Base-by-base conservation (phyloP, 64 coral and sea anemone species). In the Porites australiensis region DNA sequence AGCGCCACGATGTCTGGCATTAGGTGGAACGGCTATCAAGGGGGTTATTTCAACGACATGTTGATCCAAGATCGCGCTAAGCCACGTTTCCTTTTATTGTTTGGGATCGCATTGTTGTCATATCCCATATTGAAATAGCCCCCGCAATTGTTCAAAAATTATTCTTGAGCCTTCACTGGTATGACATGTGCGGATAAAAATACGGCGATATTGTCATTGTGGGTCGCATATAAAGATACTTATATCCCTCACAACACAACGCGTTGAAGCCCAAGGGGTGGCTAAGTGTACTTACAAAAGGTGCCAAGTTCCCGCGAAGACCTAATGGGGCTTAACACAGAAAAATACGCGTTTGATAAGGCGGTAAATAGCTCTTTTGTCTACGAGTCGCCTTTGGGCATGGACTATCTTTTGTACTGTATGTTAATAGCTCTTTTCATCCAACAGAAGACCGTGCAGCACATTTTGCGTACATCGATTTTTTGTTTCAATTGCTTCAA, bases 141-240 rank as follows among this genome's bases (percentile, higher is more conserved):
- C 81, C 81, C 81, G 46, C 81, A 84, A 84, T 84, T 84, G 81
- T 84, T 84, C 62, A 67, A 52, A 81, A 83, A 63, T 44, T 57
- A 14, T 47, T 18, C 62, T 49, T 69, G 15, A 52, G n/a, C 81
- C 54, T 5, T 12, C 16, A 61, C 22, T 64, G 81, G 46, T 23
- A n/a, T 84, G 81, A 84, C 81, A 69, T 84, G 61, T 84, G 81
- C 63, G 81, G 81, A 50, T 84, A 84, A 84, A 48, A 68, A 68
- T 37, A 37, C 27, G 27, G 46, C 50, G 81, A 84, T 67, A 84
- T 84, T 84, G 81, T 84, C 81, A 84, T 68, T 47, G 19, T 18
- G 45, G 81, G 63, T 10, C 44, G 15, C 12, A n/a, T 48, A 84
- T 51, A 52, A 68, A 64, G 62, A 16, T 47, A 84, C 81, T 84